Evolutionary conservation across 2,797 vertebrate genomes (phyloP), one percentile per base, ranked within the genome.

Genomic region (Lagodon rhomboides): DNA sequence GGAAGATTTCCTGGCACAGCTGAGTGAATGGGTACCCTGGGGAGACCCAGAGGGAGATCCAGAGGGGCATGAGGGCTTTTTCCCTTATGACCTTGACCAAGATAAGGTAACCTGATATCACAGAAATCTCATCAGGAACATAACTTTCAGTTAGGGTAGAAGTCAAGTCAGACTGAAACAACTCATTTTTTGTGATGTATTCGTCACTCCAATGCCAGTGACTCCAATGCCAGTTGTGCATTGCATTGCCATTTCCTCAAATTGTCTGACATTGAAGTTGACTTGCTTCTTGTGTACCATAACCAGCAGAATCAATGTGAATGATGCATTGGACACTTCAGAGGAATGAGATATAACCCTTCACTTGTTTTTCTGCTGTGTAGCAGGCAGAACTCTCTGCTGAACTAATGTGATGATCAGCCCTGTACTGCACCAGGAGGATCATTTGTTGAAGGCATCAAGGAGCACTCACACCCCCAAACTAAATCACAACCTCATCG

Each of bases 401-500:
- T 25, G 46, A 55, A 16, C 50, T 58, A 20, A 58, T 61, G 62
- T 50, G 72, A 72, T 41, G 60, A 85, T 77, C 60, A 30, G 54
- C 51, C 27, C 30, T 17, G 38, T 22, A 7, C 50, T 61, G 67
- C 43, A 82, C 58, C 80, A 17, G 25, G 70, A 86, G 68, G 65
- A 67, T 82, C 58, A 11, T 86, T 87, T 60, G 68, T 49, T 69
- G 59, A 75, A 75, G 58, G 68, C 71, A 71, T 74, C 68, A 25
- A 77, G 75, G 50, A 75, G 74, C 74, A 20, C 77, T 62, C 78
- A 20, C 69, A 17, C 38, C 56, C 65, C 63, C 68, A 67, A 80
- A 87, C 82, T 83, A 79, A 82, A 86, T 89, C 87, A 85, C 70
- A 71, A 22, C 68, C 80, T 81, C 80, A 86, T 82, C 55, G 49